phyloP scores from a whole-genome alignment of 2,113 vertebrate genomes.

The Saimiri boliviensis region DNA sequence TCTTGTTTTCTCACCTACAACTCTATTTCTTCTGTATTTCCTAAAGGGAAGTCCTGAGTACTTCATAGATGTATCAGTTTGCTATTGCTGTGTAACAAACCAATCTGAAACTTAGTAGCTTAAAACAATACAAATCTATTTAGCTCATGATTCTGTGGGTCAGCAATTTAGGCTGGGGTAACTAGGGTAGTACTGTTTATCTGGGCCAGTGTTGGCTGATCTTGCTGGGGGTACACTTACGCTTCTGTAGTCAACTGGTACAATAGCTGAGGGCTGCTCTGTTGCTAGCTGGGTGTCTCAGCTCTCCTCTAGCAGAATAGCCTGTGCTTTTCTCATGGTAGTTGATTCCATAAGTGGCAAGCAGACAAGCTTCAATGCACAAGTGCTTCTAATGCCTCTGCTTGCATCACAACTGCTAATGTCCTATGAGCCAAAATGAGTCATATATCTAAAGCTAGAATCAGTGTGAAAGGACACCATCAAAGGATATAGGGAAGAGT shows the following conservation, averaged over 20 bases:
- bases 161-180: not conserved
- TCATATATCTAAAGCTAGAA: not conserved
- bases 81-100: not conserved
- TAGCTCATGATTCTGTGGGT: not conserved
- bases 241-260: not conserved
- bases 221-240: not conserved
- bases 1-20: not conserved
- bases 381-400: not conserved
- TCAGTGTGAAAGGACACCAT: too few species aligned
- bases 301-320: not conserved
- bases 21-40: not conserved
- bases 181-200: not conserved
- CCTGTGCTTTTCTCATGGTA: not conserved
- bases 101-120: not conserved
- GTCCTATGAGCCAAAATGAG: too few species aligned
- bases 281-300: not conserved
- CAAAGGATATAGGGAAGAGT: not conserved
- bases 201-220: not conserved
- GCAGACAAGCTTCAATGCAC: not conserved
- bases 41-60: not conserved
- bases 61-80: not conserved
- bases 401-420: not conserved
- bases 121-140: not conserved
- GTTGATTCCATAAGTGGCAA: not conserved
- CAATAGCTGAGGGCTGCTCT: not conserved